phyloP scores from a whole-genome alignment of 2,888 invertebrate genomes.

The Sesamia inferens region DNA sequence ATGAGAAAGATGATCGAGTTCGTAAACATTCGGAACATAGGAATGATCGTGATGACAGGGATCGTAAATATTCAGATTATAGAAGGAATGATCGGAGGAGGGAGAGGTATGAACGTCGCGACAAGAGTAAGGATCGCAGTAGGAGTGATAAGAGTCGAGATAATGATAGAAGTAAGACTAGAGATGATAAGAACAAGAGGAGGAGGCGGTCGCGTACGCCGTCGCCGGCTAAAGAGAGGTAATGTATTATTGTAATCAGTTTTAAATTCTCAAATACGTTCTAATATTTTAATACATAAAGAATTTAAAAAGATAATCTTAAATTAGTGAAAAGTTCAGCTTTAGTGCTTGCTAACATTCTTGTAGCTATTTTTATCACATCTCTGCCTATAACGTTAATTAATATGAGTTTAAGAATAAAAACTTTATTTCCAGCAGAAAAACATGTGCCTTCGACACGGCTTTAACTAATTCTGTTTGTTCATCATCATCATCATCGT shows the following conservation, averaged over 20 bases:
- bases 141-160: constrained; percentile 56
- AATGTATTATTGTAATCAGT: background rate
- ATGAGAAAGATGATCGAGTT: constrained; percentile 43
- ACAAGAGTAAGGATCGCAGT: constrained; percentile 53
- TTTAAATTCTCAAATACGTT: background rate
- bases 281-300: too few species aligned
- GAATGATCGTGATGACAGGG: constrained; percentile 20
- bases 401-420: too few species aligned
- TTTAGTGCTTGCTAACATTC: background rate
- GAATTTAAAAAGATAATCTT: too few species aligned
- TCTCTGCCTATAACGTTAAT: too few species aligned
- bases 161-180: constrained; percentile 52
- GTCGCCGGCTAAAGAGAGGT: constrained; percentile 71
- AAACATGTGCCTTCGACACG: too few species aligned
- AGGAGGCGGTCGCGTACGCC: constrained; percentile 76
- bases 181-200: constrained; percentile 65
- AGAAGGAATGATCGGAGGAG: constrained; percentile 54
- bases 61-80: constrained; percentile 35
- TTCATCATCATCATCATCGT: too few species aligned
- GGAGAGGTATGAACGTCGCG: constrained; percentile 58
- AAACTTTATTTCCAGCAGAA: too few species aligned
- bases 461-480: too few species aligned
- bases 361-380: too few species aligned
- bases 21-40: constrained; percentile 41
- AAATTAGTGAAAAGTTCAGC: too few species aligned